phyloP scores from a whole-genome alignment of 2,888 invertebrate species.

The Pristionchus mayeri region DNA sequence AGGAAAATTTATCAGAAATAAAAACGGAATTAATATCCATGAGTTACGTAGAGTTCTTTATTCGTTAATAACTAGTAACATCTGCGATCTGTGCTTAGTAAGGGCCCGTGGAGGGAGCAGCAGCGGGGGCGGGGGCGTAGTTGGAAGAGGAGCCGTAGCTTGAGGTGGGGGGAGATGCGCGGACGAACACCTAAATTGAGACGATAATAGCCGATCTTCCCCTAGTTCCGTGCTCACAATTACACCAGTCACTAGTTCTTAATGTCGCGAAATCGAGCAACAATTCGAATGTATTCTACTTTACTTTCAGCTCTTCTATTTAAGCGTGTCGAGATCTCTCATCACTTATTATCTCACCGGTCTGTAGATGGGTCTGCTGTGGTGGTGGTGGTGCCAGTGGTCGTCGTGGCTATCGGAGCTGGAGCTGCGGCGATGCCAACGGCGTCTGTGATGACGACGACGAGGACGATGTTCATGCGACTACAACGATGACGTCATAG shows the following conservation, averaged over 20 bases:
- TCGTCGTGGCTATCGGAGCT: background rate
- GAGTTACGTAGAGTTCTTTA: no score
- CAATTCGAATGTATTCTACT: background rate
- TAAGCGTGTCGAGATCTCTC: background rate
- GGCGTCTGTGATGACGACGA: conserved; percentile 12
- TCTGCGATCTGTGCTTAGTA: background rate
- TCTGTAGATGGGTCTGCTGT: conserved; percentile 18
- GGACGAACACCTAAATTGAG: background rate
- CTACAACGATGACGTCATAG: background rate
- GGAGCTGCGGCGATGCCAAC: background rate
- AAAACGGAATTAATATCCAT: no score
- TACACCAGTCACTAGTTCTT: no score
- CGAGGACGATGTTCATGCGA: conserved; percentile 1
- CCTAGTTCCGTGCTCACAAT: no score
- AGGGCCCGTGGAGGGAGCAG: background rate
- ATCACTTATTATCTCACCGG: background rate
- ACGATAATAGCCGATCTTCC: no score
- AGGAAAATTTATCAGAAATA: no score
- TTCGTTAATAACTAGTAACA: background rate
- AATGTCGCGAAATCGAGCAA: no score
- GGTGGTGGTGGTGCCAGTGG: conserved; percentile 4
- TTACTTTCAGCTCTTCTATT: no score
- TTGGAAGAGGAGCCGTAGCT: background rate
- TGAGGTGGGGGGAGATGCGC: background rate
- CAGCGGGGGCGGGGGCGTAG: conserved; percentile 15